phyloP scores from a whole-genome alignment of 2,797 vertebrate species.

The Pampus argenteus region DNA sequence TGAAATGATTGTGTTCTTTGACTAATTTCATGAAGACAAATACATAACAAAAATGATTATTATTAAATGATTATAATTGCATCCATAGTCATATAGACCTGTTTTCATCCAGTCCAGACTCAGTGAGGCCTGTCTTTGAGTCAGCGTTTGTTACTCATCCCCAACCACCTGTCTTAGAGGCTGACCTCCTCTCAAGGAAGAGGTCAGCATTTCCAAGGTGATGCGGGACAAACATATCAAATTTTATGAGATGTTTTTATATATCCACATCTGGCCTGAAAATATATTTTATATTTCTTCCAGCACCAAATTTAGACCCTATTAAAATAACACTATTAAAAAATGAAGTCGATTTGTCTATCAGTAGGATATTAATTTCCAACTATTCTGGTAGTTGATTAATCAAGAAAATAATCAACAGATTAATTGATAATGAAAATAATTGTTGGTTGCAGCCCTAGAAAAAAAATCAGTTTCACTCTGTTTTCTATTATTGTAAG shows the following conservation, averaged over 20 bases:
- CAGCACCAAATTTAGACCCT: conserved; percentile 6
- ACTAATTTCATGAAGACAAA: not conserved
- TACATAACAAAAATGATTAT: not conserved
- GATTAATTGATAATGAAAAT: too few relatives aligned
- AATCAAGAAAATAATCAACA: too few relatives aligned
- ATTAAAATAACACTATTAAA: not conserved
- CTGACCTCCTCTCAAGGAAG: not conserved
- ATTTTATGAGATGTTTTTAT: conserved; percentile 5
- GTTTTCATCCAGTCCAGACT: not conserved
- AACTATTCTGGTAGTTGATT: too few relatives aligned
- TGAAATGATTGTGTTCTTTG: not conserved
- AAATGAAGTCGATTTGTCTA: too few relatives aligned
- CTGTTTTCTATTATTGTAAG: not conserved
- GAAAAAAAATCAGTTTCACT: too few relatives aligned
- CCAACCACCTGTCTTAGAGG: conserved; percentile 60
- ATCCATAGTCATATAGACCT: not conserved
- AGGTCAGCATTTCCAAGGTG: not conserved
- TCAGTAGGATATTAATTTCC: too few relatives aligned
- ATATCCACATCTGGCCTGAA: conserved; percentile 3
- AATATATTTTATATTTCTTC: not conserved
- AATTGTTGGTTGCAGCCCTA: too few relatives aligned
- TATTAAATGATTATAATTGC: not conserved
- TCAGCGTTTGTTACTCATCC: conserved; percentile 45
- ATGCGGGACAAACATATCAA: conserved; percentile 7
- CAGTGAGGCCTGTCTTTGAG: conserved; percentile 24